Evolutionary conservation across 2,797 vertebrate species (phyloP), one percentile per base, ranked within the genome.

Genomic region (Falco columbarius): DNA sequence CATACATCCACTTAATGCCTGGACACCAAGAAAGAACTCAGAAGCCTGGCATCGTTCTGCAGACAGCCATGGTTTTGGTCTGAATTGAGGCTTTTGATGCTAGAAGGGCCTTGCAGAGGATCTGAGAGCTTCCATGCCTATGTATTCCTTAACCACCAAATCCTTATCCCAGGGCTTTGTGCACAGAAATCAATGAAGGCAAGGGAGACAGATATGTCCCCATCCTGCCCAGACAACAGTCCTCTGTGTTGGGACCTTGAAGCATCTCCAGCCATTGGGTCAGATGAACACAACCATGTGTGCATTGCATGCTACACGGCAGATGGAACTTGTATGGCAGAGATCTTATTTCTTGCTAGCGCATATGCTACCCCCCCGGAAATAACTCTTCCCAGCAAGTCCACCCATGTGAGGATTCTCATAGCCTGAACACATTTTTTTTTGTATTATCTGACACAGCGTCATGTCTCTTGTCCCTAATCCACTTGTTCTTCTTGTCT

Each of bases 251-350:
- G 24, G 3, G 12, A 27, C 5, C 46, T 62, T 36, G 62, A 44
- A 86, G 9, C 7, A 42, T 16, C 40, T 81, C 26, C 40, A 61
- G 30, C 14, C 23, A 2, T 12, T 30, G 42, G 17, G 46, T 86
- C 29, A 68, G 61, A 32, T 19, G 63, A 34, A 38, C 34, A 51
- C 24, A 77, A 24, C 7, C 22, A 18, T 0, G 0, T 4, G 17
- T 49, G 6, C 3, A 1, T 23, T 72, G 17, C 19, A 30, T 6
- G 13, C 46, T 12, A 58, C 17, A 7, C 18, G 24, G 6, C 42
- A 89, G 52, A 52, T 27, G 36, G 20, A 85, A 22, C 18, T 44
- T 42, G 7, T 7, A 5, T 7, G 40, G 4, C 23, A 71, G 42
- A 73, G 9, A 38, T 23, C 15, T 80, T 56, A 14, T 27, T 88